Conservation (phyloP, 2,113 vertebrate genomes). For the Poeciliopsis occidentalis region DNA sequence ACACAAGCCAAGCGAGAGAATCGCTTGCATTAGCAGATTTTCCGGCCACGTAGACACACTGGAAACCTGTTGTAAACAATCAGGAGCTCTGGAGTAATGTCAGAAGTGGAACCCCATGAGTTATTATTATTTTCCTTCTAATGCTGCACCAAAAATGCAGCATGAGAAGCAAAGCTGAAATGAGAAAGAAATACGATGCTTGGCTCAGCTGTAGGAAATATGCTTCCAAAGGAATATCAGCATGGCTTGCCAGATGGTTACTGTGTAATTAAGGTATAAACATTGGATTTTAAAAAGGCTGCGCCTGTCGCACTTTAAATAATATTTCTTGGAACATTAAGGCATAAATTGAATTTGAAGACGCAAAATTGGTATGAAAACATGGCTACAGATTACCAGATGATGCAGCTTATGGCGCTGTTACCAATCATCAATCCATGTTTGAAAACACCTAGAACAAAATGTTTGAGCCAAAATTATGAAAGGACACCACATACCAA, state of each 20-base stretch:
- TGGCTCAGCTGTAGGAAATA: not conserved
- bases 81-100: not conserved
- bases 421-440: not conserved
- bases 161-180: not conserved
- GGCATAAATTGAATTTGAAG: not conserved
- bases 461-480: not conserved
- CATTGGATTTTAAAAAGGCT: not conserved
- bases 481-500: not conserved
- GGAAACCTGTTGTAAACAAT: not conserved
- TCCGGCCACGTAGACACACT: not conserved
- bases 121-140: constrained; percentile 1
- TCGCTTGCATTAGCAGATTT: not conserved
- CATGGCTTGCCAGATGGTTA: not conserved
- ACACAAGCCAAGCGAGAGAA: not conserved
- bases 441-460: not conserved
- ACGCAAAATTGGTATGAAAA: not conserved
- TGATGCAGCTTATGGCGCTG: not conserved
- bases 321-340: not conserved
- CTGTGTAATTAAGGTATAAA: not conserved
- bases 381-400: not conserved
- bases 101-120: not conserved
- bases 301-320: too few relatives aligned
- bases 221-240: constrained; percentile 1
- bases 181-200: not conserved
- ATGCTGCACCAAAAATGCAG: not conserved